Base-by-base conservation (phyloP, 1,140 invertebrate genomes). In the Ptiloglossa arizonensis region DNA sequence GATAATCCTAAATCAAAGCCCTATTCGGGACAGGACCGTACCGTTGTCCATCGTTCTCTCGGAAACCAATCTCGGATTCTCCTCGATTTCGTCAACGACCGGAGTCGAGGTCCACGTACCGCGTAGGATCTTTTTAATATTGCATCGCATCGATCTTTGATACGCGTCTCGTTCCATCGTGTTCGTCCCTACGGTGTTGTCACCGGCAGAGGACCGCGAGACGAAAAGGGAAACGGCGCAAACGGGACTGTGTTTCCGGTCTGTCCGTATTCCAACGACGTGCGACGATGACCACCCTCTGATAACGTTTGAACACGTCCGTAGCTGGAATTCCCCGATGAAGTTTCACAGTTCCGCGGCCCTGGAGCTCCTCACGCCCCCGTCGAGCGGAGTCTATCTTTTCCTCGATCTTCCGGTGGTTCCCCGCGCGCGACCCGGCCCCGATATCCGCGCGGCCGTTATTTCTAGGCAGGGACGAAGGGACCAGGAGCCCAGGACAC, bases 281-380 rank as follows among this genome's bases (percentile, higher is more conserved):
- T 81, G 57, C 56, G 41, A 35, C 54, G 82, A 75, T 85, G 82
- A 76, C 82, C 80, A 68, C 41, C 46, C 75, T 73, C 67, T 38
- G 77, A 86, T 85, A 78, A 86, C 77, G 80, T 80, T 83, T 72
- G 83, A 81, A 82, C 83, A 85, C 83, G 77, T 82, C 29, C 77
- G 50, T 72, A 41, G 67, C 50, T 15, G 71, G 72, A 81, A 85
- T 83, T 83, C 73, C 56, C 67, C 48, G 59, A n/a, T n/a, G 52
- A 82, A 71, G 62, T 83, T 59, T 73, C 66, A 27, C 63, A 19
- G 38, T 19, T 46, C 60, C 46, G 11, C 35, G 27, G 3, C 22
- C 3, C n/a, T n/a, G n/a, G n/a, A n/a, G 13, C 29, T n/a, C 41
- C 17, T 13, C 19, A 35, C 22, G 6, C 4, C 17, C 27, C 19